A percentile compares a stretch with the other conserved stretches of the same genome.
phyloP scores from a whole-genome alignment of 2,888 invertebrate species.

The Panzeria rudis region DNA sequence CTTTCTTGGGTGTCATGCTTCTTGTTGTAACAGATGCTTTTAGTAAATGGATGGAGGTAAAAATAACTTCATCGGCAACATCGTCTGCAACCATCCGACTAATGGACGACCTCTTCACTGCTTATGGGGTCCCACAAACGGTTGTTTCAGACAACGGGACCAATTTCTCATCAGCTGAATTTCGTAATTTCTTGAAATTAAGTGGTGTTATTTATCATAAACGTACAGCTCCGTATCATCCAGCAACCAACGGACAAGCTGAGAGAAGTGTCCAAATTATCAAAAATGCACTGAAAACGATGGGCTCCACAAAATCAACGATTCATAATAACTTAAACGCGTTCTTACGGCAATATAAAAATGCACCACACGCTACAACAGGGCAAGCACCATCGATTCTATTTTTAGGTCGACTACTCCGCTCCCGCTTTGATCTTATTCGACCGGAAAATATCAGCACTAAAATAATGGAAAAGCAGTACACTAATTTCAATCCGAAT shows the following conservation, averaged over 20 bases:
- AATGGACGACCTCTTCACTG: not conserved
- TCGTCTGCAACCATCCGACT: not conserved
- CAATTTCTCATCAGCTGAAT: not conserved
- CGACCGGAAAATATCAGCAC: constrained; percentile 29
- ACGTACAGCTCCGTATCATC: constrained; percentile 2
- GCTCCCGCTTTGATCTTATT: constrained; percentile 61
- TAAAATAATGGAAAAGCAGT: constrained; percentile 30
- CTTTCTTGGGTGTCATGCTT: no score
- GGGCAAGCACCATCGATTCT: constrained; percentile 56
- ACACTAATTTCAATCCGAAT: constrained; percentile 10
- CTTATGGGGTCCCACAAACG: not conserved
- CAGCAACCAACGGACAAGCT: not conserved
- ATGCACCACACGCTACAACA: constrained; percentile 60
- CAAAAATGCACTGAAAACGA: constrained; percentile 58
- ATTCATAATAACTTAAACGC: constrained; percentile 20
- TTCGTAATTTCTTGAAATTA: no score
- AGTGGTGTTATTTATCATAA: not conserved
- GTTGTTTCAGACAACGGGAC: not conserved
- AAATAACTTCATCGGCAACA: no score
- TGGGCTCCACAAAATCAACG: no score
- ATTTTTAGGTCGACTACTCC: constrained; percentile 61
- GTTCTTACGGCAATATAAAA: constrained; percentile 60
- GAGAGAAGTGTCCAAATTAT: constrained; percentile 41
- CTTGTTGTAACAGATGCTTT: no score
- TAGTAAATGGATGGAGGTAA: no score